A percentile compares a stretch with the other conserved stretches of the same genome.
phyloP scores from a whole-genome alignment of 2,113 vertebrate species.

The Nyctereutes procyonoides region DNA sequence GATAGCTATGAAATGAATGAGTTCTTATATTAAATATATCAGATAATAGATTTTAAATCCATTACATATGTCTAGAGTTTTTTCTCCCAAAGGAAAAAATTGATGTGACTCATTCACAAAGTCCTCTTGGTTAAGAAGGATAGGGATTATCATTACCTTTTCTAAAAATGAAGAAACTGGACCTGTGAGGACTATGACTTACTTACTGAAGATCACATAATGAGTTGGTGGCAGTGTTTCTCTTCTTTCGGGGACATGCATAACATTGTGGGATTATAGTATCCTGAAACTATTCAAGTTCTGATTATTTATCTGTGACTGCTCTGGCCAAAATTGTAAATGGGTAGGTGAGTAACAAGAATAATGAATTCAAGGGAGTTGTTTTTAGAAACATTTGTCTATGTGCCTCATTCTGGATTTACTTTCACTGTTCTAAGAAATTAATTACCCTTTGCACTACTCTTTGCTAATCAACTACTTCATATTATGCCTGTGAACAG shows the following conservation, averaged over 20 bases:
- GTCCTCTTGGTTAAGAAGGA: background rate
- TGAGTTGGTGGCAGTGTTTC: background rate
- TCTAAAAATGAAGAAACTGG: background rate
- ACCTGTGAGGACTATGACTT: background rate
- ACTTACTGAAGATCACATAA: background rate
- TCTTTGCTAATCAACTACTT: background rate
- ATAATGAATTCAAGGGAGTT: background rate
- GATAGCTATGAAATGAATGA: background rate
- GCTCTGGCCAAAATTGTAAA: background rate
- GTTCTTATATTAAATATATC: background rate
- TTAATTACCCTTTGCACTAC: background rate
- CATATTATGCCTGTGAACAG: background rate
- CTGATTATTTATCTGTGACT: background rate
- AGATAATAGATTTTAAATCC: constrained; percentile 3
- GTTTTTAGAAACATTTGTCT: background rate
- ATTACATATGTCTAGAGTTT: background rate
- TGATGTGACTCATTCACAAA: background rate
- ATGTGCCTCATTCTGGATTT: background rate
- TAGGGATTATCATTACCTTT: background rate
- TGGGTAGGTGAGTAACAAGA: background rate
- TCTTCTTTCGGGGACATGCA: background rate
- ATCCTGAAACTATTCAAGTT: background rate
- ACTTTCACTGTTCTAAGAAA: background rate
- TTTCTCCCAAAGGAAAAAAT: background rate
- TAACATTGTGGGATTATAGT: background rate